Base-by-base conservation (phyloP, 2,113 vertebrate species). In the Saimiri boliviensis region DNA sequence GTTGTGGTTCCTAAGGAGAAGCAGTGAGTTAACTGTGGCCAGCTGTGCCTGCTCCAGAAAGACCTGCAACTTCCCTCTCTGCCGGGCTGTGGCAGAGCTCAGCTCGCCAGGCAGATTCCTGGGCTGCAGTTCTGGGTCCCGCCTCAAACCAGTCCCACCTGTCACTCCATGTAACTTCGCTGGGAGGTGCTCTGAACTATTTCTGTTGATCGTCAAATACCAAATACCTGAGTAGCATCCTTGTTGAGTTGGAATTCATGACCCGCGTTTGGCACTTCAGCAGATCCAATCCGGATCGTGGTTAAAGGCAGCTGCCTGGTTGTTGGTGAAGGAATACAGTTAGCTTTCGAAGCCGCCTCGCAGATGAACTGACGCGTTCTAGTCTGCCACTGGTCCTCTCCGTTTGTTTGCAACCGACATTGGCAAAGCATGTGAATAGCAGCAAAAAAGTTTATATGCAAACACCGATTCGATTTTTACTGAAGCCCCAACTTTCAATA, bases 51-150 rank as follows among this genome's bases (percentile, higher is more conserved):
- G 3, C 25, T 52, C 19, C 25, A 23, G 56, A 86, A 83, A 60
- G 82, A 56, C 35, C 49, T 58, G 17, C 35, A 2, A 54, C 8
- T 20, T 27, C 23, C 6, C 14, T 42, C 47, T 60, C 21, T 23
- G 56, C 47, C 42, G n/a, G 45, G 37, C 47, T 1, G 19, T 11
- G 27, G 19, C 58, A 40, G 42, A 2, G 0, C 14, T 63, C 27
- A 54, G 86, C 45, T 37, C 40, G 0, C 0, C 40, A 23, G 4
- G 7, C 0, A 2, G 2, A 8, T 17, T 52, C 54, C 45, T n/a
- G 45, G 35, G 83, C 89, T 45, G 60, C 35, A 3, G 68, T 25
- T 74, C 56, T 35, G 19, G 12, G 30, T 9, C 52, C 73, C n/a
- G 3, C 42, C 42, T n/a, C 37, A 40, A 8, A 40, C 5, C 17